Evolutionary conservation across 2,888 invertebrate species (phyloP).

Genomic region (Oxyscelio sp.): DNA sequence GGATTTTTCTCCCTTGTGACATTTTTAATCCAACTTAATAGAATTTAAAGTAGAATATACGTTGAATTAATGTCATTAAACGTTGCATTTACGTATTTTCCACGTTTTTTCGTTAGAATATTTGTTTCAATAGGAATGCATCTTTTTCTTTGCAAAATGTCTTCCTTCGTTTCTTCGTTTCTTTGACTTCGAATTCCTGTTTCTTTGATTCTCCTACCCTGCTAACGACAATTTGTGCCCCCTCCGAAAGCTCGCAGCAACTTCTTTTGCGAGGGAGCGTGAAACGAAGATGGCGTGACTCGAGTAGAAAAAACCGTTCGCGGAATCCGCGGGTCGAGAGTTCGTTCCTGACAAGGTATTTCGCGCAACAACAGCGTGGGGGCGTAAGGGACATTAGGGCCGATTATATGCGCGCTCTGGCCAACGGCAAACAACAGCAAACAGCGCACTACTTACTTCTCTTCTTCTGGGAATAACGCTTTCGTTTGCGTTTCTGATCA

Average conservation of each 20-base stretch:
- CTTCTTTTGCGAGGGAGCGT: slow-evolving; percentile 38
- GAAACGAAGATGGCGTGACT: slow-evolving; percentile 68
- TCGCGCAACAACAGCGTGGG: slow-evolving; percentile 65
- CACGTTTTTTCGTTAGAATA: too few species aligned
- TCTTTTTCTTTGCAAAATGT: too few species aligned
- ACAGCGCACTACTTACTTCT: slow-evolving; percentile 65
- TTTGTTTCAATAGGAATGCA: too few species aligned
- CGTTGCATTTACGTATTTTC: too few species aligned
- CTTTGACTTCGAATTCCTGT: too few species aligned
- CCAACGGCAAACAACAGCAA: slow-evolving; percentile 61
- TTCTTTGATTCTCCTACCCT: too few species aligned
- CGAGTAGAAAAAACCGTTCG: slow-evolving; percentile 37
- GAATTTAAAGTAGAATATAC: too few species aligned
- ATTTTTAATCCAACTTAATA: too few species aligned
- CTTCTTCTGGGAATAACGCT: slow-evolving; percentile 69
- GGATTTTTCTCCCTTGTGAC: too few species aligned
- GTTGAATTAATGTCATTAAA: too few species aligned
- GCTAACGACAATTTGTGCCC: too few species aligned
- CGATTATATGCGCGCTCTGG: slow-evolving; percentile 66
- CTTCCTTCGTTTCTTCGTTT: too few species aligned
- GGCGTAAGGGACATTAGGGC: slow-evolving; percentile 74
- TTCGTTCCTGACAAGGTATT: slow-evolving; percentile 64
- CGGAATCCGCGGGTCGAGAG: slow-evolving; percentile 72
- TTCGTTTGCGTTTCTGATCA: slow-evolving; percentile 71
- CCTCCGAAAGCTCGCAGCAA: slow-evolving; percentile 35